Percentiles rank a stretch among this genome's conserved stretches.
phyloP scores from a whole-genome alignment of 2,113 vertebrate genomes.

The Chrysochloris asiatica region DNA sequence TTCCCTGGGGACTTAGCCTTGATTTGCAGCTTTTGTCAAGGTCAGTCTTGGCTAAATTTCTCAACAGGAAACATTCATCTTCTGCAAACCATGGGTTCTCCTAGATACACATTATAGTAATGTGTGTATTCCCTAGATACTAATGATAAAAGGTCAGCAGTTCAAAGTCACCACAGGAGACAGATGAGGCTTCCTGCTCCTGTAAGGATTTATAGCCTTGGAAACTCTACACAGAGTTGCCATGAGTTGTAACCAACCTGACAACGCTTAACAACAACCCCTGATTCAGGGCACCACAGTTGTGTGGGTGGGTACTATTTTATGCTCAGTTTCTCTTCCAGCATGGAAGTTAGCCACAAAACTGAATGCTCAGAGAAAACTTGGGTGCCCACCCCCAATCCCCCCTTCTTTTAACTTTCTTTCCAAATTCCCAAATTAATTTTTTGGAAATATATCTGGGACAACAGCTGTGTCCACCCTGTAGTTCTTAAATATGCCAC shows the following conservation, averaged over 20 bases:
- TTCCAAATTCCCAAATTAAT: not conserved
- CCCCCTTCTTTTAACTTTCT: not conserved
- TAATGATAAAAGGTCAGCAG: no score
- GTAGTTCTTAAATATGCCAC: conserved; percentile 24
- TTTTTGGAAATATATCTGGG: not conserved
- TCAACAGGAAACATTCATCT: not conserved
- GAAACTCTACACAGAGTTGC: no score
- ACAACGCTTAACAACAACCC: no score
- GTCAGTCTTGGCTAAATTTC: not conserved
- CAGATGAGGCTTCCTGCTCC: no score
- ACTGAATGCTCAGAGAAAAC: not conserved
- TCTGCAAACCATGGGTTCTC: no score
- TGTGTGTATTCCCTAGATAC: no score
- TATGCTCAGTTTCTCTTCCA: not conserved
- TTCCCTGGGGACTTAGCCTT: not conserved
- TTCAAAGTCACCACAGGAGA: no score
- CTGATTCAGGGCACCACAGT: not conserved
- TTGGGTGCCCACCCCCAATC: no score
- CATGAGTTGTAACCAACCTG: no score
- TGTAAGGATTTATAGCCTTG: no score
- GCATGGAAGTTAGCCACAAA: not conserved
- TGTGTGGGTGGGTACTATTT: not conserved
- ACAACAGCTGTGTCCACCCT: not conserved
- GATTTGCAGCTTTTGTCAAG: not conserved
- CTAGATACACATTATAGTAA: no score